Base-by-base conservation (phyloP, 2,888 invertebrate species). In the Trileptium ribeirensis region DNA sequence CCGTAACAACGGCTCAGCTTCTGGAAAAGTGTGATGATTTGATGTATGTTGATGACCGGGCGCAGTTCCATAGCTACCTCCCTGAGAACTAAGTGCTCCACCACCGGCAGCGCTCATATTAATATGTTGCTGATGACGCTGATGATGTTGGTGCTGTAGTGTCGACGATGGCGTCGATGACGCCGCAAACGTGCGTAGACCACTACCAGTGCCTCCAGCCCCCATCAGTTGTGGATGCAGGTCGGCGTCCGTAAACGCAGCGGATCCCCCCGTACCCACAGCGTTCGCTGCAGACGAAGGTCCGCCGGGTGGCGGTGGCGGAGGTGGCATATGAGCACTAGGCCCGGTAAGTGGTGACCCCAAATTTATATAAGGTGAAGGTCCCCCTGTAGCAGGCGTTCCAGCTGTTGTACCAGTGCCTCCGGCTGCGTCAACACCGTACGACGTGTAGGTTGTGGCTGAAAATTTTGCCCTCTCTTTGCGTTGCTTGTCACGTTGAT, bases 401-500 rank as follows among this genome's bases (percentile, higher is more conserved):
- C 74, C 74, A 15, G 51, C 51, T 15, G 51, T 24, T 24, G 8
- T 24, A 51, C 51, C 51, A 15, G 24, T 15, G 8, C 77, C 77
- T 8, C 77, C 77, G 67, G 31, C 8, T 38, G 19, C 24, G 24
- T 78, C 51, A 78, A 64, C 34, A 1, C n/a, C 81, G 31, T 67
- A 64, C 29, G 40, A 67, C 3, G 15, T 79, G 75, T 36, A 80
- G n/a, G 2, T 2, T 36, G 79, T n/a, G 34, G 29, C 3, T 29
- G n/a, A 29, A 3, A 29, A 78, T 67, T 85, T 83, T 19, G n/a
- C 36, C 78, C 86, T 85, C 83, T 87, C 85, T 74, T 86, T 86
- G 37, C 82, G 80, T 67, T 85, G 84, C 67, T 85, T 85, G 74
- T 84, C 83, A 74, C 87, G 85, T 86, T 87, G 81, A 81, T 86